Evolutionary conservation across 2,797 vertebrate genomes (phyloP), one percentile per base, ranked within the genome.

Genomic region (Hippoglossus hippoglossus): DNA sequence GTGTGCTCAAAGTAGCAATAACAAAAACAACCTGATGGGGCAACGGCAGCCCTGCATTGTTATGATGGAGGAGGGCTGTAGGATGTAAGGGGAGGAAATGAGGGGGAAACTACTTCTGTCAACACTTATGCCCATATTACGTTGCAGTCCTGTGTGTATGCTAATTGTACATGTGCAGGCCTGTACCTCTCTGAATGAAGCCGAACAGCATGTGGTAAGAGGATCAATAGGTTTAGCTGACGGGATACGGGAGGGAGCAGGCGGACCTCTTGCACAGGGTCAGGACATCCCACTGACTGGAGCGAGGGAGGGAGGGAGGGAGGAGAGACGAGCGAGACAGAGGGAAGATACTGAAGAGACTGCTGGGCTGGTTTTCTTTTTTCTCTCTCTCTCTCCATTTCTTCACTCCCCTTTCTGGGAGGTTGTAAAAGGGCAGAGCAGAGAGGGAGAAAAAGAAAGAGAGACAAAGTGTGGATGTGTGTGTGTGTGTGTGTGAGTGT

Each of bases 281-380:
- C 89, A 91, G 90, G 92, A 93, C 92, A 92, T 92, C 91, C 92
- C 89, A 91, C 90, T 92, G 89, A 90, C 82, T 70, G 64, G 73
- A 86, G 82, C 63, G 47, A 53, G 21, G 62, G 73, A 74, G 73
- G 52, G 68, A 72, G 62, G 24, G 55, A 59, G 16, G 47, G 21
- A 31, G 36, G 56, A 25, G 47, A 57, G 50, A 16, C 36, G 47
- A 31, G 41, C 34, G 81, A 39, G 77, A 83, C 78, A 75, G 65
- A 81, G 44, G 81, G 55, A 61, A 81, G 82, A 87, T 66, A 84
- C 75, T 59, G 71, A 75, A 62, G 81, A 73, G 66, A 63, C 80
- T 39, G 69, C 71, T 78, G 62, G 44, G 58, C 49, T 75, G 67
- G 63, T 57, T 75, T 61, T 57, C 6, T 55, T 58, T 73, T 67